A percentile compares a stretch with the other conserved stretches of the same genome.
These are phyloP conservation scores for Microplitis deprimator DNA, from an alignment of 2,888 invertebrate genomes.

Conservation along the genomic window DNA sequence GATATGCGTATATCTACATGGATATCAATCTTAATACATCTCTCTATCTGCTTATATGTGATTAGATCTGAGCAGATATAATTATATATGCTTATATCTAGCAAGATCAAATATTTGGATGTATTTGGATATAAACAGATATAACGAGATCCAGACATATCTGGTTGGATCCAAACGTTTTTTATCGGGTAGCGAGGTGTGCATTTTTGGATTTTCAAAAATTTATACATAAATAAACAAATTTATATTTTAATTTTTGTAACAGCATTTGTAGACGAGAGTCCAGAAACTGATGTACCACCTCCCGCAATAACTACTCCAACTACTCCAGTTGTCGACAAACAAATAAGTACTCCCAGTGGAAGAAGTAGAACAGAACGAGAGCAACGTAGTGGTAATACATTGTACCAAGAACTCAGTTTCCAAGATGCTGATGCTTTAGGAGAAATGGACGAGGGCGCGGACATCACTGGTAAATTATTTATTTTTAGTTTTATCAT, in stretches of 20 bases:
- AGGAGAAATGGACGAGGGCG: constrained; percentile 88
- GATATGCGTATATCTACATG: too few relatives aligned
- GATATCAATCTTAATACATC: too few relatives aligned
- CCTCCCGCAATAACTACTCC: constrained; percentile 66
- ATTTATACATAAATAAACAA: neutral
- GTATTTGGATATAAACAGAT: too few relatives aligned
- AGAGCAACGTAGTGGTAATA: constrained; percentile 91
- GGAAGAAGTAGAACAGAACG: constrained; percentile 81
- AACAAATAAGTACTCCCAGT: constrained; percentile 69
- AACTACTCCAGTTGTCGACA: constrained; percentile 68
- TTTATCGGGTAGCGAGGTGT: too few relatives aligned
- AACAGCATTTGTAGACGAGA: constrained; percentile 59
- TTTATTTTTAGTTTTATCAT: neutral
- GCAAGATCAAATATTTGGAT: too few relatives aligned
- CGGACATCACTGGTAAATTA: constrained; percentile 90
- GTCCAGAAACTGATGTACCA: constrained; percentile 67
- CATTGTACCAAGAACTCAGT: constrained; percentile 92
- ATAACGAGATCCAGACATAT: too few relatives aligned
- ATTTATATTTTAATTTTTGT: constrained; percentile 2
- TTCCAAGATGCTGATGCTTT: constrained; percentile 91
- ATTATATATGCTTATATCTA: too few relatives aligned
- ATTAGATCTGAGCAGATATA: too few relatives aligned
- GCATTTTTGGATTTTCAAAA: too few relatives aligned
- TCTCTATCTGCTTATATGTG: too few relatives aligned
- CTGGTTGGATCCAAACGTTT: too few relatives aligned